Evolutionary conservation across 2,888 invertebrate species (phyloP), one percentile per base, ranked within the genome.

Genomic region (Hermodice carunculata): DNA sequence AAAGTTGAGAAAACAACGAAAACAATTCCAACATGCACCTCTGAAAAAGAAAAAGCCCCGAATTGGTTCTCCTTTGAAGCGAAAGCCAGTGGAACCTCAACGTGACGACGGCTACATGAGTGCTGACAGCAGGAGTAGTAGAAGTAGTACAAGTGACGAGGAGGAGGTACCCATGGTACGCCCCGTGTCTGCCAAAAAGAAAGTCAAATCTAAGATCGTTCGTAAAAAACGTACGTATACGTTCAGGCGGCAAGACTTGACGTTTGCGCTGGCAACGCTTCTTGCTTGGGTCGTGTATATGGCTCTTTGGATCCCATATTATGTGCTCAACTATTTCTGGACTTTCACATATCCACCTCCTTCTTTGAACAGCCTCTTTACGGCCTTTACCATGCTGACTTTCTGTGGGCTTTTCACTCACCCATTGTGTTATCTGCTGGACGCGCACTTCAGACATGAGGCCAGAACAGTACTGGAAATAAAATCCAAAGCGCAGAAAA

Each of bases 241-340:
- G 17, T 52, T 77, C 48, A 67, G 69, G 3, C 66, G 66, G 57
- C 61, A 61, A 22, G 78, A 79, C 62, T 58, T 72, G 19, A 53
- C 49, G 3, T 52, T 74, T 60, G 31, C 42, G 17, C 14, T 61
- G 24, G 56, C 61, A 6, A 54, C 56, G n/a, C 24, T 54, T 32
- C 32, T 65, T 29, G 43, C 51, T 26, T 61, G 61, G 65, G 14
- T 51, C 8, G 52, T 66, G 11, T 77, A 74, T 60, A 57, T 73
- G n/a, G 37, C 57, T 1, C 34, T 70, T 1, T 79, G 79, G 79
- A 49, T 73, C 14, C 77, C 77, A 2, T 76, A 76, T 61, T 26
- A 76, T 14, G 63, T 75, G 17, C 42, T 74, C 1, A 73, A 63
- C 17, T 73, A 74, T 34, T 57, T 75, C n/a, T 62, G 66, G 61